Conservation (phyloP, 1,140 invertebrate genomes). For the Megathymus violae region DNA sequence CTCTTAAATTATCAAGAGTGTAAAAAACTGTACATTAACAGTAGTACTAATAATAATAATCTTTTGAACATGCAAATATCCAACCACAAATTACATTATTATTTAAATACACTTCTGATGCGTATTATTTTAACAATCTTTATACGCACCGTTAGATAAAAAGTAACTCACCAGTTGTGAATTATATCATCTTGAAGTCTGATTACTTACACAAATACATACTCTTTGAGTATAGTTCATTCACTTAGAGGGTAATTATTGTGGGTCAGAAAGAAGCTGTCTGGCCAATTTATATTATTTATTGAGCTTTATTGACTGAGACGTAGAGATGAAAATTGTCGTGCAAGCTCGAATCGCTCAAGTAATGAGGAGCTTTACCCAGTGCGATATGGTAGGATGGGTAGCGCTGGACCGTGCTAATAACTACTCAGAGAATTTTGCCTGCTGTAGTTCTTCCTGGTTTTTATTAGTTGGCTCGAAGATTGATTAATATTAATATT, state of each 20-base stretch:
- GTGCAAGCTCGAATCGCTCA: neutral
- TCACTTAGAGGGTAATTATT: slow-evolving; percentile 65
- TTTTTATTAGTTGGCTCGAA: slow-evolving; percentile 44
- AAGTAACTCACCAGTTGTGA: slow-evolving; percentile 20
- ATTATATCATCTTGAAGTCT: slow-evolving; percentile 15
- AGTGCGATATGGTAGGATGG: slow-evolving; percentile 74
- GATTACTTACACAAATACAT: slow-evolving; percentile 31
- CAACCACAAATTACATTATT: too few relatives aligned
- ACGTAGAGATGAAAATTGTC: slow-evolving; percentile 44
- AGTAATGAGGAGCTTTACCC: slow-evolving; percentile 43
- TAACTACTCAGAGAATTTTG: slow-evolving; percentile 52
- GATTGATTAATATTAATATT: slow-evolving; percentile 47
- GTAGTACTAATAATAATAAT: neutral
- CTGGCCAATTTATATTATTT: slow-evolving; percentile 22
- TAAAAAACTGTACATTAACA: neutral
- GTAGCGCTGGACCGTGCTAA: slow-evolving; percentile 54
- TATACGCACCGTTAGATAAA: slow-evolving; percentile 8
- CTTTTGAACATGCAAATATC: too few relatives aligned
- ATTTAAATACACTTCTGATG: too few relatives aligned
- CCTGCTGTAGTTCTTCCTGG: slow-evolving; percentile 55
- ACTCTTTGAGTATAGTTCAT: slow-evolving; percentile 56
- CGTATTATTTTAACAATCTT: slow-evolving; percentile 2
- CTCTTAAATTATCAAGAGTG: too few relatives aligned
- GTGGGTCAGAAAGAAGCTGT: slow-evolving; percentile 39
- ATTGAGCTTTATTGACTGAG: slow-evolving; percentile 37